Base-by-base conservation (phyloP, 2,113 vertebrate species). In the cat (Felis catus) region DNA sequence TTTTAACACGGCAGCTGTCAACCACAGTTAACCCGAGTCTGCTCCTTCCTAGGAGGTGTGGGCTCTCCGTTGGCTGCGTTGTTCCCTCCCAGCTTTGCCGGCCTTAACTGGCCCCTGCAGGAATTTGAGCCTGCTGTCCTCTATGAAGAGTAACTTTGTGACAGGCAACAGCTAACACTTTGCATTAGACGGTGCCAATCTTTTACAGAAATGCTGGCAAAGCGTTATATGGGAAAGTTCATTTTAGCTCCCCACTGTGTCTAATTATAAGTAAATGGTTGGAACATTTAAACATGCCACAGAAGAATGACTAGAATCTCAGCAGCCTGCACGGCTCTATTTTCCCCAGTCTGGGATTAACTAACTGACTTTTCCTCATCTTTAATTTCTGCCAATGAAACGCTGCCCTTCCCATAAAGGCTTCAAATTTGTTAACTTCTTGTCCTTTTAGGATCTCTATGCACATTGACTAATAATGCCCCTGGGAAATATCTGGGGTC, bases 221-320 rank as follows among this genome's bases (percentile, higher is more conserved):
- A 96, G 89, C 89, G 41, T 87, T 88, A 45, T 58, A 94, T n/a
- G 61, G 41, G 94, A 92, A 88, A 97, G 91, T 96, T 98, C 89
- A 88, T 94, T 97, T 98, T 95, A 97, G 85, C 63, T 97, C 36
- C 94, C 91, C 85, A 88, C 92, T 93, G 96, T 96, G 97, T 81
- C 97, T 98, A 96, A 98, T 98, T 97, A 98, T 96, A 98, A 96
- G 97, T 96, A 97, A 97, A 97, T 94, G 94, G 96, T 95, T 89
- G 88, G 82, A 94, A 86, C 95, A 86, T 96, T 97, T 95, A 96
- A 97, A 97, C 88, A 89, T 91, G 91, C 71, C 94, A 89, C 95
- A 86, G 83, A 93, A 92, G 89, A 94, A 97, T 92, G 92, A 93
- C 95, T 97, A 85, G 81, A 85, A 39, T 98, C 90, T 95, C 83